Evolutionary conservation across 1,140 invertebrate species (phyloP), one percentile per base, ranked within the genome.

Genomic region (Myzus persicae): DNA sequence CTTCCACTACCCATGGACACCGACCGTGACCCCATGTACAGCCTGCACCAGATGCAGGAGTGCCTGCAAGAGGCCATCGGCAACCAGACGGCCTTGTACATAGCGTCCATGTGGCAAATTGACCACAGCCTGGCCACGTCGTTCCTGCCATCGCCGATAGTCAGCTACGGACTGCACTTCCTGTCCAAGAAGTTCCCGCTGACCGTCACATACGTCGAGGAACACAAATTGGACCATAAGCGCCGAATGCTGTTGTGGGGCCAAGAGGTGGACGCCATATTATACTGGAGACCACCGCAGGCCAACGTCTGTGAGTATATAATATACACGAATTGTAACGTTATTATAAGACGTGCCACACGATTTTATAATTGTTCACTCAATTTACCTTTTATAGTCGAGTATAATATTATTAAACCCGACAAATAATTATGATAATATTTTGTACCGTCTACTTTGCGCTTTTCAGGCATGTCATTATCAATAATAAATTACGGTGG

Each of bases 211-310:
- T 97, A 97, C 94, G 96, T 97, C 22, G 94, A 96, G 67, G 94
- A 82, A 67, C 94, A 93, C 87, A 94, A 94, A 14, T 95, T 94
- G 18, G 95, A 95, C 46, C 95, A 94, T 1, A 93, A 94, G 31
- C 95, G 92, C 36, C 93, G 94, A 31, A 84, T 93, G 24, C 31
- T 94, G 24, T 94, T 96, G 18, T 97, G 97, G 96, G 97, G 97
- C 2, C 96, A 97, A 87, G 96, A 96, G 54, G 96, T 98, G 0
- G 96, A 96, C 38, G 96, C 96, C 93, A 96, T 97, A 0, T 95
- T 98, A n/a, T 97, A 97, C 94, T 98, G 97, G 96, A 96, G 97
- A 94, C 97, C 97, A 46, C 97, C 97, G 7, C 97, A 98, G 95
- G 97, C 97, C 44, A 98, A 98, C 95, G 97, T 97, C 81, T 97